Evolutionary conservation across 2,888 invertebrate genomes (phyloP), one percentile per base, ranked within the genome.

Genomic region (Herminia tarsipennalis): DNA sequence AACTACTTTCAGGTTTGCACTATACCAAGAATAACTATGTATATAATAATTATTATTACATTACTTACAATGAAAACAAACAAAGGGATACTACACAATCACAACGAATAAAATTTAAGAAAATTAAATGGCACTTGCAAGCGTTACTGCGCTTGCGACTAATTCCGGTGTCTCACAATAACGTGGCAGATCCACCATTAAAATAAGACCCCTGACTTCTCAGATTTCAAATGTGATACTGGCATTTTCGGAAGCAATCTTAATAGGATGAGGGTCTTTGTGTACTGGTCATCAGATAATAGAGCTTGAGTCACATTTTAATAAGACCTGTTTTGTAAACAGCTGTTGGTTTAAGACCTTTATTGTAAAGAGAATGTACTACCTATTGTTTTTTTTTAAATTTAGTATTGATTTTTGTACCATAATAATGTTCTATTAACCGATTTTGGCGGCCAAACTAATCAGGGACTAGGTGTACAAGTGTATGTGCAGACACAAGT

Each of bases 61-160:
- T n/a, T n/a, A n/a, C n/a, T n/a, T n/a, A n/a, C n/a, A n/a, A n/a
- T n/a, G n/a, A n/a, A n/a, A n/a, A n/a, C n/a, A n/a, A n/a, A n/a
- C n/a, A n/a, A n/a, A n/a, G n/a, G n/a, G n/a, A n/a, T 29, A 49
- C 42, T 48, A 22, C 28, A 33, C 39, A 51, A 64, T 40, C 10
- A 52, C 49, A 56, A 25, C 29, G 24, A 38, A 42, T 27, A 53
- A 35, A n/a, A 37, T 37, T 30, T 40, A 37, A 45, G 46, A 40
- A 52, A 60, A 48, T 46, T 20, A 53, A 56, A 66, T 60, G 50
- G 18, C 42, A 65, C 39, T 66, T 49, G 49, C 43, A 44, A 44
- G 22, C 44, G 27, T 42, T 25, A 42, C 18, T 56, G 46, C 53
- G 45, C 51, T 39, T 41, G 44, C 42, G 33, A 38, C 37, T 34